These are phyloP conservation scores for Phoxinus dragarum DNA, from an alignment of 2,797 vertebrate species.

Conservation along the genomic window DNA sequence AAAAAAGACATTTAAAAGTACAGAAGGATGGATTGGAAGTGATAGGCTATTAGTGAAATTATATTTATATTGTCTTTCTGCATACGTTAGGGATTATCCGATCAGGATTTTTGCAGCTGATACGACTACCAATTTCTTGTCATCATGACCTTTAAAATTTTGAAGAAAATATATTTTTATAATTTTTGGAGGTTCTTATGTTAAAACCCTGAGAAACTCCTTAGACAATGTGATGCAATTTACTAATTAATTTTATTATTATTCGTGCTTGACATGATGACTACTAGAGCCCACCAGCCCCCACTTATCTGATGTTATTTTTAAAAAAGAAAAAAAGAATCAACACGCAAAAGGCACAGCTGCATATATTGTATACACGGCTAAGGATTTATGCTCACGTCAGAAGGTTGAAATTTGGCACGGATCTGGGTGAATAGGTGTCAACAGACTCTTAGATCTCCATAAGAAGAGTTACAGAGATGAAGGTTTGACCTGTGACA, in stretches of 20 bases:
- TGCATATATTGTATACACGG: background rate
- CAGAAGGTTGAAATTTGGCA: constrained; percentile 20
- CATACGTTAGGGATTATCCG: too few species aligned
- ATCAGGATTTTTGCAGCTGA: too few species aligned
- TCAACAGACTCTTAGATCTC: constrained; percentile 63
- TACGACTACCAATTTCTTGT: too few species aligned
- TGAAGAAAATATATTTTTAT: too few species aligned
- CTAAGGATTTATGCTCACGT: constrained; percentile 1
- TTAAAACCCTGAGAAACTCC: background rate
- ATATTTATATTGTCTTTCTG: background rate
- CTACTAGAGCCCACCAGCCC: background rate
- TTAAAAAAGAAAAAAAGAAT: background rate
- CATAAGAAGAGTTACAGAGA: constrained; percentile 66
- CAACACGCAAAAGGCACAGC: background rate
- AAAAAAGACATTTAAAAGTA: background rate
- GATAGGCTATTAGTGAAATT: background rate
- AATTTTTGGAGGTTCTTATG: background rate
- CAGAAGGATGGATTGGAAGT: background rate
- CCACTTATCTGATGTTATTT: background rate
- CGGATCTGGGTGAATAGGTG: constrained; percentile 59
- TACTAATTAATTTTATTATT: background rate
- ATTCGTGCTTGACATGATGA: background rate
- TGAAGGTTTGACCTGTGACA: constrained; percentile 35
- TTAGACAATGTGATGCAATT: background rate
- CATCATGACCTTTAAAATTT: too few species aligned